These are phyloP conservation scores for Oncorhynchus tshawytscha DNA, from an alignment of 2,113 vertebrate species.

Conservation along the genomic window DNA sequence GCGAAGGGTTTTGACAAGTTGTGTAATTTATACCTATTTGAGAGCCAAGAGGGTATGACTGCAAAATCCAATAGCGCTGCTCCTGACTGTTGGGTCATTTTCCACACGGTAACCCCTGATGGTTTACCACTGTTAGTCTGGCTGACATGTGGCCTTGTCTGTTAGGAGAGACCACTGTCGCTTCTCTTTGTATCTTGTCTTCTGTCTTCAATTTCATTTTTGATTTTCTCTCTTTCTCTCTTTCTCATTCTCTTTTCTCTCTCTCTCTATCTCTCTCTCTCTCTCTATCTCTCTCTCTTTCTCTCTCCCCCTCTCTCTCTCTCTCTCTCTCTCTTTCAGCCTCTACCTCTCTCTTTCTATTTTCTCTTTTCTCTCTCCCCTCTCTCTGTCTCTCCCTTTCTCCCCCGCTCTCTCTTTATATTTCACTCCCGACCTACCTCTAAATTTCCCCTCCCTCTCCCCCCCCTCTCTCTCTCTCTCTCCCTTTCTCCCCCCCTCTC, in stretches of 20 bases:
- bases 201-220: neutral
- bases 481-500: rapidly evolving
- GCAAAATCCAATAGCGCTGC: conserved; percentile 20
- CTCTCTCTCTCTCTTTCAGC: neutral
- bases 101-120: conserved; percentile 45
- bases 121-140: conserved; percentile 63
- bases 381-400: conserved; percentile 14
- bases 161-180: conserved; percentile 55
- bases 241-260: conserved; percentile 2
- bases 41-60: neutral
- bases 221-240: conserved; percentile 54
- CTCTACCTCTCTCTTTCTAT: conserved; percentile 36
- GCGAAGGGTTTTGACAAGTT: neutral
- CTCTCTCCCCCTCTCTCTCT: conserved; percentile 42
- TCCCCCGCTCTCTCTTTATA: conserved; percentile 11
- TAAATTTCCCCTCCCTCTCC: no score
- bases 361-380: conserved; percentile 14
- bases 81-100: conserved; percentile 27
- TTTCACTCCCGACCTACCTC: no score
- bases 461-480: no score
- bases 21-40: conserved; percentile 2
- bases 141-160: conserved; percentile 58
- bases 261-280: conserved; percentile 45
- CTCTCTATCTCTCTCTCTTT: neutral
- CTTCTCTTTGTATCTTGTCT: conserved; percentile 16